Evolutionary conservation across 2,888 invertebrate species (phyloP).

Genomic region (Siphonodentalium dalli): DNA sequence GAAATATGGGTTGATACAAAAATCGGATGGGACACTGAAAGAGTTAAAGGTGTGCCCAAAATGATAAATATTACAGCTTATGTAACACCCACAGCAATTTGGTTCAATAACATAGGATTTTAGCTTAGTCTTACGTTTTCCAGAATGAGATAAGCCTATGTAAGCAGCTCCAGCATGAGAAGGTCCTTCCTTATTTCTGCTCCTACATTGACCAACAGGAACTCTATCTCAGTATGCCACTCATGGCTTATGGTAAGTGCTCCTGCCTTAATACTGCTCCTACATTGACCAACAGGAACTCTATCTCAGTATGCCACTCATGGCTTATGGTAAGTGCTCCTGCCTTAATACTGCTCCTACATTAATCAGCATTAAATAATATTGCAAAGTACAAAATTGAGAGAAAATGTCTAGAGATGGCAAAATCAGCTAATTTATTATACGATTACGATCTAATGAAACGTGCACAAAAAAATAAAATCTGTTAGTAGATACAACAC

Average conservation of each 20-base stretch:
- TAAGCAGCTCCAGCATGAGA: constrained; percentile 79
- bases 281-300: constrained; percentile 82
- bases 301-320: constrained; percentile 81
- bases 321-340: constrained; percentile 72
- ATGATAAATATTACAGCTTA: not conserved
- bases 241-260: constrained; percentile 74
- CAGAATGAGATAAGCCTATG: constrained; percentile 82
- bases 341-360: constrained; percentile 77
- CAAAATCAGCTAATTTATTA: no score
- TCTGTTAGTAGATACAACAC: no score
- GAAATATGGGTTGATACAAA: not conserved
- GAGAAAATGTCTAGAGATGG: no score
- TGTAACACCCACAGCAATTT: not conserved
- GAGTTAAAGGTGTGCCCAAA: no score
- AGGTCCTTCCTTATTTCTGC: constrained; percentile 78
- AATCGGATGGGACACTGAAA: no score
- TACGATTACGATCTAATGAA: no score
- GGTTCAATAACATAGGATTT: not conserved
- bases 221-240: constrained; percentile 80
- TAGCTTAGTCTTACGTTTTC: constrained; percentile 22
- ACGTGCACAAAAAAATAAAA: no score
- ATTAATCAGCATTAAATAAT: constrained; percentile 71
- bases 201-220: constrained; percentile 81
- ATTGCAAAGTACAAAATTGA: no score
- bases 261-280: constrained; percentile 73